A percentile compares a stretch with the other conserved stretches of the same genome.
phyloP scores from a whole-genome alignment of 1,140 invertebrate species.

The Bombus haemorrhoidalis region DNA sequence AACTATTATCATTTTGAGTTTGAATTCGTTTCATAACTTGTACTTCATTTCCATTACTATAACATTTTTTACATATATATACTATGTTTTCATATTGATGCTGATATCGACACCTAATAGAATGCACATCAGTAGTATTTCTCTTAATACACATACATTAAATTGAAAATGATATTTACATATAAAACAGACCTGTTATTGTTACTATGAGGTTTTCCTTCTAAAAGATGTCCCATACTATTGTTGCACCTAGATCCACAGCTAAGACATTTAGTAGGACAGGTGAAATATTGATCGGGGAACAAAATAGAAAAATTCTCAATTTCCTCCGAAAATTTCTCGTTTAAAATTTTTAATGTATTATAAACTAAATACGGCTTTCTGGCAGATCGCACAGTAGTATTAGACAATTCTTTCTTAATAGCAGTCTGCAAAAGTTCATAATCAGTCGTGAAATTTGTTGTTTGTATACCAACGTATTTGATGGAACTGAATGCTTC shows the following conservation, averaged over 20 bases:
- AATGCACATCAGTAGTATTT: background rate
- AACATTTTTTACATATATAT: slow-evolving; percentile 87
- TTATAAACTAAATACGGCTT: slow-evolving; percentile 86
- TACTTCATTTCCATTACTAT: slow-evolving; percentile 85
- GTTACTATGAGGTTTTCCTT: slow-evolving; percentile 86
- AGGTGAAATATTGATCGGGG: slow-evolving; percentile 92
- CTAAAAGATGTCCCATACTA: slow-evolving; percentile 91
- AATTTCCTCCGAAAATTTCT: slow-evolving; percentile 89
- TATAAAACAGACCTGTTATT: slow-evolving; percentile 78
- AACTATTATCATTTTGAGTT: slow-evolving; percentile 87
- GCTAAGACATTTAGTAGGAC: slow-evolving; percentile 87
- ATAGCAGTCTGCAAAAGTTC: slow-evolving; percentile 79
- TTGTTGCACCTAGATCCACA: slow-evolving; percentile 88
- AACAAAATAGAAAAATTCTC: slow-evolving; percentile 86
- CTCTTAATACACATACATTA: background rate
- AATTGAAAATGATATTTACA: background rate
- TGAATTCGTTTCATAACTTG: slow-evolving; percentile 85
- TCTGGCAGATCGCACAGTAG: slow-evolving; percentile 86
- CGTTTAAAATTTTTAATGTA: slow-evolving; percentile 89
- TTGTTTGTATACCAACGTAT: slow-evolving; percentile 87
- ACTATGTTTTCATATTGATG: slow-evolving; percentile 91
- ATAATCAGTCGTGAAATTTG: slow-evolving; percentile 83
- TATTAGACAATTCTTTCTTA: slow-evolving; percentile 85
- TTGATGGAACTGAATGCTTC: slow-evolving; percentile 90
- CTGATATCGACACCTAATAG: slow-evolving; percentile 86